phyloP scores from a whole-genome alignment of 2,888 invertebrate species.

The Cabera pusaria region DNA sequence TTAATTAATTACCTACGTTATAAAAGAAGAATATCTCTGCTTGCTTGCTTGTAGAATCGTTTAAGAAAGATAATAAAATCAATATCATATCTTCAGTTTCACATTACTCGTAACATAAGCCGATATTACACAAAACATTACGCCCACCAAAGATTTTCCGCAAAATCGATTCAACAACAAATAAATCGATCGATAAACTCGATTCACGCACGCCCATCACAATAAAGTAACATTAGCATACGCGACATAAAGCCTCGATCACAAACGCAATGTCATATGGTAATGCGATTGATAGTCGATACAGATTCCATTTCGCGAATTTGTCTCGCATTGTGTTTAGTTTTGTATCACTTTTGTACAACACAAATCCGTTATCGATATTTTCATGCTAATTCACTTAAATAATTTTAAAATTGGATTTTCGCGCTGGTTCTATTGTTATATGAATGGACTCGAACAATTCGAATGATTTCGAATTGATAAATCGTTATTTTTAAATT shows the following conservation, averaged over 20 bases:
- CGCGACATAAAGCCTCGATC: constrained; percentile 37
- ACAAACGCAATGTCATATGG: constrained; percentile 53
- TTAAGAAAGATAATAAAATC: too few species aligned
- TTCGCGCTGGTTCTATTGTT: constrained; percentile 37
- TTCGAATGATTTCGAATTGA: constrained; percentile 24
- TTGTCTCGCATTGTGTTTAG: constrained; percentile 65
- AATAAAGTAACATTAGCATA: constrained; percentile 59
- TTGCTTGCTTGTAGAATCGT: too few species aligned
- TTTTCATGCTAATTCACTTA: constrained; percentile 67
- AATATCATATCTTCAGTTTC: too few species aligned
- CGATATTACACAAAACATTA: constrained; percentile 31
- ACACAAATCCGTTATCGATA: constrained; percentile 71
- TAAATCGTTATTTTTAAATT: constrained; percentile 24
- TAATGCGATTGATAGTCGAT: constrained; percentile 65
- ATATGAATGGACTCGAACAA: constrained; percentile 28
- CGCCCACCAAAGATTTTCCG: constrained; percentile 42
- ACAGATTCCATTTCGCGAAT: constrained; percentile 65
- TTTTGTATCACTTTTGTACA: constrained; percentile 44
- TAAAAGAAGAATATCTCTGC: too few species aligned
- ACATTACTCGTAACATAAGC: constrained; percentile 10
- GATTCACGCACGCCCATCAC: constrained; percentile 47
- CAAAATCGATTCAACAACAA: constrained; percentile 47
- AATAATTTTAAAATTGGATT: constrained; percentile 29
- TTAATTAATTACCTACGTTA: too few species aligned
- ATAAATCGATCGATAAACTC: constrained; percentile 42